These are phyloP conservation scores for Macrophya alboannulata DNA, from an alignment of 2,888 invertebrate genomes.

Conservation along the genomic window DNA sequence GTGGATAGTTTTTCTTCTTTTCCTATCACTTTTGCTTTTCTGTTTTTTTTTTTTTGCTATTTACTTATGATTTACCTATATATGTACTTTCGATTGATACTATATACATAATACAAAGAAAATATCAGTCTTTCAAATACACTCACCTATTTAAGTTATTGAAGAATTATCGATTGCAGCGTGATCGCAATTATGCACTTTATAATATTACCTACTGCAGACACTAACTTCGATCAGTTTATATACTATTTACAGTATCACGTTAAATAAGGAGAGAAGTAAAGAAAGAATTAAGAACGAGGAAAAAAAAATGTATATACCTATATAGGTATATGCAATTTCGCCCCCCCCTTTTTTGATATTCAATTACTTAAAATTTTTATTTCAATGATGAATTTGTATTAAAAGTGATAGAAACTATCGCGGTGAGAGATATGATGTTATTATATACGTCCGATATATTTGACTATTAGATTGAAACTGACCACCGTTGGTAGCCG, in stretches of 20 bases:
- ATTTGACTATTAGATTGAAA: constrained; percentile 13
- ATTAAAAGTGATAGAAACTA: too few relatives aligned
- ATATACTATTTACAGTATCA: not conserved
- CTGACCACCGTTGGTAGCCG: not conserved
- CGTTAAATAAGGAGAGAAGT: not conserved
- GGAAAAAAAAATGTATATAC: not conserved
- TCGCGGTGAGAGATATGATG: too few relatives aligned
- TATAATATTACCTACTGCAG: not conserved
- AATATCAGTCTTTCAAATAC: not conserved
- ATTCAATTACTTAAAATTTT: too few relatives aligned
- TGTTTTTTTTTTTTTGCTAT: too few relatives aligned
- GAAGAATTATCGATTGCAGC: not conserved
- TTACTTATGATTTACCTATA: not conserved
- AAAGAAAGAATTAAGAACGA: not conserved
- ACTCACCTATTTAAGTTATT: not conserved
- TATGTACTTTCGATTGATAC: not conserved
- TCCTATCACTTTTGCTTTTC: too few relatives aligned
- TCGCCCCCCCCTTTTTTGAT: too few relatives aligned
- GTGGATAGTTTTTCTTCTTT: too few relatives aligned
- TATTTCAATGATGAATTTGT: too few relatives aligned
- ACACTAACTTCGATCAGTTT: not conserved
- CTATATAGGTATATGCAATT: too few relatives aligned
- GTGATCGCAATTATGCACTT: not conserved
- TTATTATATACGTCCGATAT: not conserved
- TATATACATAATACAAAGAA: not conserved